These are phyloP conservation scores for Gouania willdenowi DNA, from an alignment of 2,797 vertebrate species.

Conservation along the genomic window DNA sequence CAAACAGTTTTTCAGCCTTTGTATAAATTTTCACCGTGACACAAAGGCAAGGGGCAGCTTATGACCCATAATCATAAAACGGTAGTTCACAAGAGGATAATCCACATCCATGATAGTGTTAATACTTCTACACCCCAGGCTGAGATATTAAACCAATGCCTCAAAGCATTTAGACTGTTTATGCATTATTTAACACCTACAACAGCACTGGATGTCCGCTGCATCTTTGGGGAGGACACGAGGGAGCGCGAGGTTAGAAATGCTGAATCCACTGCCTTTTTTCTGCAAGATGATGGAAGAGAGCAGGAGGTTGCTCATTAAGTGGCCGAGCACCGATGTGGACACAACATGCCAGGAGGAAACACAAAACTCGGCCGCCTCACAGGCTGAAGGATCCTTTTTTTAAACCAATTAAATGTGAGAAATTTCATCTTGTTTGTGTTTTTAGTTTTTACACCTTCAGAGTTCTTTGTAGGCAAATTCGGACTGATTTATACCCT, in stretches of 20 bases:
- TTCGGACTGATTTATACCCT: constrained; percentile 43
- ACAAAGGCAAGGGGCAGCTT: constrained; percentile 43
- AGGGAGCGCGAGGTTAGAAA: constrained; percentile 59
- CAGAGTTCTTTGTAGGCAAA: constrained; percentile 59
- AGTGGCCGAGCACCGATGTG: constrained; percentile 65
- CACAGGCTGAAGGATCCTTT: constrained; percentile 23
- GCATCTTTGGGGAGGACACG: constrained; percentile 68
- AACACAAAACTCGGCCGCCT: constrained; percentile 51
- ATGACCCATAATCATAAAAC: constrained; percentile 69
- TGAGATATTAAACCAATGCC: constrained; percentile 79
- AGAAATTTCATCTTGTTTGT: constrained; percentile 70
- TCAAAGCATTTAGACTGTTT: constrained; percentile 76
- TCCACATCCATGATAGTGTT: constrained; percentile 53
- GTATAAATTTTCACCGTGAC: constrained; percentile 60
- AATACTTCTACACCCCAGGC: constrained; percentile 53
- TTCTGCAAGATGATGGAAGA: constrained; percentile 71
- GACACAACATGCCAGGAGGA: constrained; percentile 60
- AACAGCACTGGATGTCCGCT: constrained; percentile 65
- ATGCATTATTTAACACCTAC: constrained; percentile 80
- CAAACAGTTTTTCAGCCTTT: constrained; percentile 26
- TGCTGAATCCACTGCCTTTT: constrained; percentile 73
- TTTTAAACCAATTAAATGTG: constrained; percentile 76
- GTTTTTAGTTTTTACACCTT: constrained; percentile 65
- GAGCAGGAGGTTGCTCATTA: constrained; percentile 72
- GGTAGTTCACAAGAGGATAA: constrained; percentile 61